Percentiles rank a stretch among this genome's conserved stretches.
Conservation (phyloP, 2,113 vertebrate species). For the Lipotes vexillifer region DNA sequence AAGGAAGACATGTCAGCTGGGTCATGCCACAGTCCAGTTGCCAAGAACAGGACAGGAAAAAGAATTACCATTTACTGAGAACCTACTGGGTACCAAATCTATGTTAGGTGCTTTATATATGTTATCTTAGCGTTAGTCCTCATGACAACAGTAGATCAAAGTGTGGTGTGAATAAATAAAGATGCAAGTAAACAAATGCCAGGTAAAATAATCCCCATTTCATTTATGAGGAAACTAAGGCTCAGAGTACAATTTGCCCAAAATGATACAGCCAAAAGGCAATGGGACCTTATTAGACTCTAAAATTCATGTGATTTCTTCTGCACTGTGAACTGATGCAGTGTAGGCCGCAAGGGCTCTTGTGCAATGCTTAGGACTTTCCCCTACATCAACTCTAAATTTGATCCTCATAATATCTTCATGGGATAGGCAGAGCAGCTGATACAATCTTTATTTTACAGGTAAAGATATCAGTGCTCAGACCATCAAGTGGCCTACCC, state of each 20-base stretch:
- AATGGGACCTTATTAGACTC: background rate
- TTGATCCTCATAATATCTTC: background rate
- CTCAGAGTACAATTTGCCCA: background rate
- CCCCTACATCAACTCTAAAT: background rate
- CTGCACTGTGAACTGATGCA: background rate
- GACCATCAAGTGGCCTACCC: background rate
- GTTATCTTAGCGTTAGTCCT: background rate
- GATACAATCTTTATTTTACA: background rate
- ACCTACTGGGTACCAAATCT: background rate
- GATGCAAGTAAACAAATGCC: background rate
- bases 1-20: background rate
- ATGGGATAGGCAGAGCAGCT: background rate
- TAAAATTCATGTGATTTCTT: background rate
- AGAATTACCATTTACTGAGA: background rate
- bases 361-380: background rate
- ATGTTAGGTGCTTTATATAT: background rate
- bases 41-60: background rate
- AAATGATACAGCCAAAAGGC: background rate
- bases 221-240: background rate
- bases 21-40: background rate
- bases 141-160: background rate
- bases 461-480: background rate
- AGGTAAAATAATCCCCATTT: background rate
- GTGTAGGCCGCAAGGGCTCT: background rate
- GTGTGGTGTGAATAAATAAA: background rate